Conservation (phyloP, 1,140 invertebrate species). For the Eulimnadia texana region DNA sequence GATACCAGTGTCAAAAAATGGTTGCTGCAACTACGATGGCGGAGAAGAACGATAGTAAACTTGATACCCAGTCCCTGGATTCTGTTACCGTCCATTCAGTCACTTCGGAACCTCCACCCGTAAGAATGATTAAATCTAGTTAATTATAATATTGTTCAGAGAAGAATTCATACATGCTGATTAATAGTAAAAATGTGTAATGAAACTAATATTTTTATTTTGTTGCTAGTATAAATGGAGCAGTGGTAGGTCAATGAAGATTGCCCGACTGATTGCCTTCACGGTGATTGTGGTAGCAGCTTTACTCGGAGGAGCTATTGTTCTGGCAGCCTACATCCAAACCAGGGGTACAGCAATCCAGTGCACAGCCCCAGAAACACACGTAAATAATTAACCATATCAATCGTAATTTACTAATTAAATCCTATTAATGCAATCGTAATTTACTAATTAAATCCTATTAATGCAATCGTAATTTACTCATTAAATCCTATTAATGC, state of each 20-base stretch:
- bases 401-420: neutral
- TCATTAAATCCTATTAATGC: no score
- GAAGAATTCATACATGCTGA: no score
- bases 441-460: neutral
- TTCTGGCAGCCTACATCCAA: conserved; percentile 64
- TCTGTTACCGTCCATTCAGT: neutral
- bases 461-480: no score
- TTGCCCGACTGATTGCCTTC: conserved; percentile 58
- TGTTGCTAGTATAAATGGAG: conserved; percentile 59
- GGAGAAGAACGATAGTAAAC: neutral
- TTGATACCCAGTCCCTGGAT: neutral
- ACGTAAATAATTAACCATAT: neutral
- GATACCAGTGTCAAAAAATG: neutral
- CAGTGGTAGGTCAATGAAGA: conserved; percentile 49
- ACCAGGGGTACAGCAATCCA: conserved; percentile 31
- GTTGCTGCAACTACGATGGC: neutral
- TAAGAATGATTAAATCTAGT: neutral
- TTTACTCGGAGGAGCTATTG: conserved; percentile 57
- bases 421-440: no score
- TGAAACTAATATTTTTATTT: conserved; percentile 19
- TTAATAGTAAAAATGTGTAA: neutral
- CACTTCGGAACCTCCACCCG: conserved; percentile 3
- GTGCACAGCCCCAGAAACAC: neutral
- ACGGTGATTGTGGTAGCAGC: conserved; percentile 60
- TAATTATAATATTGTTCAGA: no score